These are phyloP conservation scores for Scortum barcoo DNA, from an alignment of 2,113 vertebrate species.

Conservation along the genomic window DNA sequence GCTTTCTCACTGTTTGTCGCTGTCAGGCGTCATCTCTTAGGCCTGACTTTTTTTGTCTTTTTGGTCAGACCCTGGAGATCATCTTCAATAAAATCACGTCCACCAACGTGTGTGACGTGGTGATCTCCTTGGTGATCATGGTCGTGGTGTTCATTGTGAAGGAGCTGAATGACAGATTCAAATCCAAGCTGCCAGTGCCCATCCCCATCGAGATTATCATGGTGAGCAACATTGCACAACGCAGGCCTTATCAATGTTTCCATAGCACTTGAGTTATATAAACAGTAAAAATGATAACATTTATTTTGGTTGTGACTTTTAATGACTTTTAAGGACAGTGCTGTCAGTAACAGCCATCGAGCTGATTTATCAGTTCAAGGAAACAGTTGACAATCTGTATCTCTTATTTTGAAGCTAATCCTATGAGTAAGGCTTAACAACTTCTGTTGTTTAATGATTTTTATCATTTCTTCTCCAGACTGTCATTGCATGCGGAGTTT, in stretches of 20 bases:
- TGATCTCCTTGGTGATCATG: constrained; percentile 90
- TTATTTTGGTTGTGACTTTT: neutral
- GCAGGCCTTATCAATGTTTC: neutral
- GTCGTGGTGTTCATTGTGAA: constrained; percentile 90
- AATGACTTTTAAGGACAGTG: neutral
- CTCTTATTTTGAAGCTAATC: neutral
- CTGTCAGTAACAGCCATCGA: too few species aligned
- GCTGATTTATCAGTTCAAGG: neutral
- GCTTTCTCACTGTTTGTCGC: neutral
- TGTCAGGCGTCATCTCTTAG: neutral
- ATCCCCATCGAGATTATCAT: constrained; percentile 95
- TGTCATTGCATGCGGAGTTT: constrained; percentile 91
- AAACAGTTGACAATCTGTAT: neutral
- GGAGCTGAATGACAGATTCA: constrained; percentile 93
- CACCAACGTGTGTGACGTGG: constrained; percentile 91
- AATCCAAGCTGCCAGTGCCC: constrained; percentile 91
- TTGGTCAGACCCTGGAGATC: constrained; percentile 88
- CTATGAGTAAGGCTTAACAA: neutral
- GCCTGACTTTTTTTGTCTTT: constrained; percentile 23
- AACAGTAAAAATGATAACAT: neutral
- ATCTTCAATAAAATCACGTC: constrained; percentile 89
- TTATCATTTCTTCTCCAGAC: constrained; percentile 86
- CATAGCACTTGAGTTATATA: neutral
- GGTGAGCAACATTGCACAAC: constrained; percentile 83
- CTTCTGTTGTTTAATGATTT: neutral